Percentiles rank a stretch among this genome's conserved stretches.
Evolutionary conservation across 2,888 invertebrate genomes (phyloP).

Genomic region (Cephalotes varians): DNA sequence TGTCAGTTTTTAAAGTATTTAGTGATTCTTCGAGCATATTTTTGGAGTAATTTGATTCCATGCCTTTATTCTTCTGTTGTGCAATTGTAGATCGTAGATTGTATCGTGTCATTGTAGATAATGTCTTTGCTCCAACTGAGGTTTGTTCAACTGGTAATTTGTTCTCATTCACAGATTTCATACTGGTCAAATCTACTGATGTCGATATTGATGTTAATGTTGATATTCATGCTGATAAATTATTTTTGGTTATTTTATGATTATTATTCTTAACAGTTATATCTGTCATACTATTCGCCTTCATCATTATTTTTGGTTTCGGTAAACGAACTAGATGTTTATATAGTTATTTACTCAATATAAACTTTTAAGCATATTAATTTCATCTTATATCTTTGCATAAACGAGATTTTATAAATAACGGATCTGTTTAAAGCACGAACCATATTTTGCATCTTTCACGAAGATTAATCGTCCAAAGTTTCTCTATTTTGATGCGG

Average conservation of each 20-base stretch:
- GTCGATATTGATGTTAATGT: background rate
- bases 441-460: background rate
- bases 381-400: background rate
- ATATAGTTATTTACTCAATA: background rate
- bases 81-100: slow-evolving; percentile 89
- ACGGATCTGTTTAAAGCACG: background rate
- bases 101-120: slow-evolving; percentile 74
- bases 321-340: slow-evolving; percentile 83
- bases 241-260: slow-evolving; percentile 24
- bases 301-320: slow-evolving; percentile 77
- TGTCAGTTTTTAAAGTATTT: slow-evolving; percentile 69
- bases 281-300: slow-evolving; percentile 69
- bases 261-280: slow-evolving; percentile 37
- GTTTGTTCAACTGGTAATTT: slow-evolving; percentile 69
- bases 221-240: background rate
- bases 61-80: slow-evolving; percentile 90
- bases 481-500: background rate
- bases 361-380: background rate
- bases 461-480: slow-evolving; percentile 10
- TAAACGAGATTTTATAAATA: background rate
- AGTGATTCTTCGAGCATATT: slow-evolving; percentile 71
- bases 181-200: background rate
- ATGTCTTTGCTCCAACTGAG: slow-evolving; percentile 75
- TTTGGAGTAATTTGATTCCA: slow-evolving; percentile 80
- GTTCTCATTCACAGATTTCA: slow-evolving; percentile 76